A percentile compares a stretch with the other conserved stretches of the same genome.
phyloP scores from a whole-genome alignment of 2,888 invertebrate genomes.

The Vesta saturnalis region DNA sequence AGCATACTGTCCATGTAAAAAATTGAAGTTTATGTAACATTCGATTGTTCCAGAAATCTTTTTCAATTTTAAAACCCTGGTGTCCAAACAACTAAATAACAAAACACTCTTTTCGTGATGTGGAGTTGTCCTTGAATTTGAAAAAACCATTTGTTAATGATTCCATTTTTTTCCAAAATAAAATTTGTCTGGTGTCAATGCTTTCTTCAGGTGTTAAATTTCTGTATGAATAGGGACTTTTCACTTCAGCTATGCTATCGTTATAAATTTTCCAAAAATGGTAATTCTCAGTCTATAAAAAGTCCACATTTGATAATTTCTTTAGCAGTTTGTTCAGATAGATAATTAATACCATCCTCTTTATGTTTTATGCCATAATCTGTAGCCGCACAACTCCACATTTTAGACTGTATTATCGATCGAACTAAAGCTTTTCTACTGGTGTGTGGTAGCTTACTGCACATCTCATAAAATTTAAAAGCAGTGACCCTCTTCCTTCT shows the following conservation, averaged over 20 bases:
- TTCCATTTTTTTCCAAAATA: not conserved
- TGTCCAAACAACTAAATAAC: constrained; percentile 14
- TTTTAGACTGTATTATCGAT: not conserved
- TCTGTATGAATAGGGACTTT: not conserved
- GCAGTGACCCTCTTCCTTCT: not conserved
- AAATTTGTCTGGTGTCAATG: not conserved
- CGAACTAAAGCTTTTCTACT: not conserved
- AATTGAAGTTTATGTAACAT: constrained; percentile 12
- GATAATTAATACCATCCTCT: not conserved
- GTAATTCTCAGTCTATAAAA: not conserved
- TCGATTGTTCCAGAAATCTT: constrained; percentile 15
- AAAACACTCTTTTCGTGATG: constrained; percentile 7
- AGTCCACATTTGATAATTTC: not conserved
- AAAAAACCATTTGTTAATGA: constrained; percentile 5
- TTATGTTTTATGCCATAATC: not conserved
- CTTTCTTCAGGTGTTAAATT: not conserved
- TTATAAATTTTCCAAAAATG: not conserved
- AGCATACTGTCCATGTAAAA: constrained; percentile 21
- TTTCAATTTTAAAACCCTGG: constrained; percentile 18
- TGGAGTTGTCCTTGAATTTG: constrained; percentile 5
- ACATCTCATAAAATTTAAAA: no score
- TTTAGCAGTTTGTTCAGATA: not conserved
- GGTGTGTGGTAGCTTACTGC: not conserved
- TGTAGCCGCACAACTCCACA: not conserved
- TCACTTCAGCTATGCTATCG: not conserved